Conservation (phyloP, 2,888 invertebrate genomes). For the Pristionchus mayeri region DNA sequence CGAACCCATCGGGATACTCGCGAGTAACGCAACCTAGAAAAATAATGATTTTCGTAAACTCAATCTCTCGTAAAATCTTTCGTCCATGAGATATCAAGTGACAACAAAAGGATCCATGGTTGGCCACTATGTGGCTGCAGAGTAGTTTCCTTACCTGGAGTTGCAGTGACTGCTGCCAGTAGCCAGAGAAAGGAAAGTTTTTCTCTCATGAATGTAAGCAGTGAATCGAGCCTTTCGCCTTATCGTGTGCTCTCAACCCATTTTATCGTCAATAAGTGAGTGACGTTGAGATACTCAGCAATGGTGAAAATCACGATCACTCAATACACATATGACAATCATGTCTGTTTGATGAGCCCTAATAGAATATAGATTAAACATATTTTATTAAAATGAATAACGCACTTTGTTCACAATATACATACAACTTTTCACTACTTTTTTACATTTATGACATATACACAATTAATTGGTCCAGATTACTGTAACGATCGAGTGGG, state of each 20-base stretch:
- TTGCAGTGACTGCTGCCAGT: neutral
- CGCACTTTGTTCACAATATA: too few species aligned
- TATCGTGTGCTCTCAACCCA: neutral
- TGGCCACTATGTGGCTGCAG: too few species aligned
- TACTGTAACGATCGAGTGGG: slow-evolving; percentile 60
- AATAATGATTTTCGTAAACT: neutral
- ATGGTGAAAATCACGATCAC: neutral
- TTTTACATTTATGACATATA: too few species aligned
- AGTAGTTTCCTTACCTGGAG: neutral
- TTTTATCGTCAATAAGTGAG: neutral
- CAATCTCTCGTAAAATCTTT: too few species aligned
- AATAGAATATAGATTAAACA: too few species aligned
- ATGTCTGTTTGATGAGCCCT: too few species aligned
- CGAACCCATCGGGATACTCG: neutral
- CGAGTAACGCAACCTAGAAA: slow-evolving; percentile 23
- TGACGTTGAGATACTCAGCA: neutral
- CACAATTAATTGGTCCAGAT: too few species aligned
- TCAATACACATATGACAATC: neutral
- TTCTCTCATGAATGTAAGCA: neutral
- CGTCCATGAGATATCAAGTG: too few species aligned
- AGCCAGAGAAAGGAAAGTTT: neutral
- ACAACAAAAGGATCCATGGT: too few species aligned
- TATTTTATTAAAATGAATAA: too few species aligned
- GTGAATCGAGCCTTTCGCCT: neutral
- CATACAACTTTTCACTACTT: too few species aligned